Percentiles rank a stretch among this genome's conserved stretches.
These are phyloP conservation scores for Eubucco bourcierii DNA, from an alignment of 2,113 vertebrate species.

Conservation along the genomic window DNA sequence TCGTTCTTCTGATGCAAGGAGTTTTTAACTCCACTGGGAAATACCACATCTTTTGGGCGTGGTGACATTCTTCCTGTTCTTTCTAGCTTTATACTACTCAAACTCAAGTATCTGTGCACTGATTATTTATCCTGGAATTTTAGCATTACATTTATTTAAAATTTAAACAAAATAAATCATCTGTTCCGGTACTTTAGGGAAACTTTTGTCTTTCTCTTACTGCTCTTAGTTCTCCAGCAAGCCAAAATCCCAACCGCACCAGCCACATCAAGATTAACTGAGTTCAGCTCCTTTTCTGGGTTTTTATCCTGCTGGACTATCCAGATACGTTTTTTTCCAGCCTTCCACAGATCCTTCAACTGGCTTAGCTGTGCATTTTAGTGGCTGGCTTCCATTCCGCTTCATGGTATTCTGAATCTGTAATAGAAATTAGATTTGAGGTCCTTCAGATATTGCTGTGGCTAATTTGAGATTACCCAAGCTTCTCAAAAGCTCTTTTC, in stretches of 20 bases:
- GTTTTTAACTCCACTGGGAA: neutral
- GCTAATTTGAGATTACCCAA: neutral
- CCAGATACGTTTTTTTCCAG: neutral
- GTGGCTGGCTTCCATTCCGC: neutral
- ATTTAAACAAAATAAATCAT: neutral
- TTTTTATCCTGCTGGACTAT: neutral
- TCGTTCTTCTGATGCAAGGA: neutral
- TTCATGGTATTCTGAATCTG: neutral
- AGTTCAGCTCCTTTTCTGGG: neutral
- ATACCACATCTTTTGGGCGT: neutral
- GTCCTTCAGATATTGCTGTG: neutral
- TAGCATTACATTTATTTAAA: neutral
- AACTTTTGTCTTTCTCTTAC: neutral
- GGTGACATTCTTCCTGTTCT: neutral
- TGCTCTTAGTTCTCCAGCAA: neutral
- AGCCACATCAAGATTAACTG: neutral
- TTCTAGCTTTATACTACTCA: neutral
- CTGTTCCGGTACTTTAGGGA: neutral
- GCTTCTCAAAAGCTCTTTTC: neutral
- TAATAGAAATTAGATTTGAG: neutral
- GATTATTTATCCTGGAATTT: neutral
- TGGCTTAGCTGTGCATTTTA: neutral
- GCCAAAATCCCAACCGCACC: neutral
- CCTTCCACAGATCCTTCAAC: neutral
- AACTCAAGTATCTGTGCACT: neutral